phyloP scores from a whole-genome alignment of 1,140 invertebrate genomes.

The Drosophila bifasciata region DNA sequence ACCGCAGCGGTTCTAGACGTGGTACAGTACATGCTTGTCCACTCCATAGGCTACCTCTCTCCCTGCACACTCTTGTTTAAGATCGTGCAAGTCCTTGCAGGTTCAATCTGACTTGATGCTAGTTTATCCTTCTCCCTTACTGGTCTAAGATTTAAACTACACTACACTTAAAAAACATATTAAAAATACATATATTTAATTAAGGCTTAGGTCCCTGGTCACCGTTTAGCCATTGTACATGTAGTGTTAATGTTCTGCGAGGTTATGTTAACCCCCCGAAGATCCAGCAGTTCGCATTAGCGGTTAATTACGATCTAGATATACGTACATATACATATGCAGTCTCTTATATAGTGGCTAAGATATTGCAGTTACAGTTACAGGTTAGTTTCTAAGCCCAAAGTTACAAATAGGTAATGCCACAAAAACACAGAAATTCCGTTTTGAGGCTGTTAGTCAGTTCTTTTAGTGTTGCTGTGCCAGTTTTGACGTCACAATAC shows the following conservation, averaged over 20 bases:
- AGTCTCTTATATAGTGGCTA: slow-evolving; percentile 52
- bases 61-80: slow-evolving; percentile 14
- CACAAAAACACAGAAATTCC: slow-evolving; percentile 8
- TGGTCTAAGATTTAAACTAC: slow-evolving; percentile 6
- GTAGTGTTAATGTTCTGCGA: slow-evolving; percentile 47
- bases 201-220: slow-evolving; percentile 9
- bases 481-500: background rate
- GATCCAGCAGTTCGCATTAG: slow-evolving; percentile 11
- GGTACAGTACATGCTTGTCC: background rate
- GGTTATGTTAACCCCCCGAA: slow-evolving; percentile 69
- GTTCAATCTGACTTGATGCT: slow-evolving; percentile 4
- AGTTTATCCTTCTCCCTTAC: background rate
- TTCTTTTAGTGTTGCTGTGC: too few relatives aligned
- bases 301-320: slow-evolving; percentile 47
- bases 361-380: slow-evolving; percentile 34
- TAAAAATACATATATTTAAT: slow-evolving; percentile 15
- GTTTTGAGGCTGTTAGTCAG: background rate
- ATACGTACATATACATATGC: slow-evolving; percentile 23
- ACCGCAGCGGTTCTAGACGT: slow-evolving; percentile 66
- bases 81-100: slow-evolving; percentile 8
- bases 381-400: slow-evolving; percentile 25
- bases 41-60: background rate
- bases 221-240: slow-evolving; percentile 51
- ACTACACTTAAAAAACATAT: slow-evolving; percentile 1
- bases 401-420: slow-evolving; percentile 16